Evolutionary conservation across 2,113 vertebrate species (phyloP), one percentile per base, ranked within the genome.

Genomic region (Tachuris rubrigastra): DNA sequence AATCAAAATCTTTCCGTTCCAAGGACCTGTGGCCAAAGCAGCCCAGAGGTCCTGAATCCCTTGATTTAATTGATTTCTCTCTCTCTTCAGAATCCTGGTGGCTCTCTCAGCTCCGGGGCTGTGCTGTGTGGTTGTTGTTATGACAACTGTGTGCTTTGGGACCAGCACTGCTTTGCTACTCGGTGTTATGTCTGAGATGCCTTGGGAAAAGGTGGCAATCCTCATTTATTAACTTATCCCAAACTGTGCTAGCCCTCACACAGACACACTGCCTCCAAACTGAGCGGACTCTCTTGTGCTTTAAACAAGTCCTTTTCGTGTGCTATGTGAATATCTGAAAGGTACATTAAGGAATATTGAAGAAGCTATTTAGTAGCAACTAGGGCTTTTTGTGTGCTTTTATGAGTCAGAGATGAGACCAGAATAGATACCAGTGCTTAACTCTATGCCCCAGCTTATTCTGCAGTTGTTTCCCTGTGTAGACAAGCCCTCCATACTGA

Each of bases 201-300:
- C 69, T 59, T 37, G 28, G 37, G 47, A 28, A 58, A 35, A 73
- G 35, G 30, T 39, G n/a, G 4, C 15, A 22, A 8, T 46, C 50
- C 23, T 55, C 14, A 6, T 21, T 44, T 31, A 10, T 8, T 23
- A 25, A 23, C 11, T 69, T 18, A 2, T 0, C 50, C 50, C 0
- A 1, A 35, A 0, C 37, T 33, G 28, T 46, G 44, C 69, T 22
- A 12, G 28, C 44, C 58, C 44, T 81, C 49, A 25, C 56, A 25
- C 13, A 50, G n/a, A 23, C 39, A 55, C 20, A 1, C 14, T 18
- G 86, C 21, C 58, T 68, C 46, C 55, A 14, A 20, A 23, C 42
- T 17, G 55, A 44, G 53, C 33, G 25, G 42, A 50, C 12, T 46
- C 39, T 23, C 49, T 4, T 9, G 14, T n/a, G 33, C 14, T 60